phyloP scores from a whole-genome alignment of 37 sponge, comb jelly and placozoan species.

The Bolinopsis microptera region DNA sequence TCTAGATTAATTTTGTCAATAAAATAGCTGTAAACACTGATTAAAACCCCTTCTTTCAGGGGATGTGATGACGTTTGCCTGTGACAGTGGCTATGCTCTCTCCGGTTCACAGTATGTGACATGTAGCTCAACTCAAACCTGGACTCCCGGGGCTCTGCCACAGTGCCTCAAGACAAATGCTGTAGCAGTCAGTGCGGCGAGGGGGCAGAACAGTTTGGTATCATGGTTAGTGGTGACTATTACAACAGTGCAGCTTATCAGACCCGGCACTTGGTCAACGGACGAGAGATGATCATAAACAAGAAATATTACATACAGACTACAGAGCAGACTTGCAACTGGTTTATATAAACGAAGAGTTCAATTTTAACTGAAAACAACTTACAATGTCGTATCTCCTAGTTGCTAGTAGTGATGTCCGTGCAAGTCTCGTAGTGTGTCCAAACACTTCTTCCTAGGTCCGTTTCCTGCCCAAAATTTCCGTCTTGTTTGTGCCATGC shows the following conservation, averaged over 20 bases:
- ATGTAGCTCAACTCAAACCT: background rate
- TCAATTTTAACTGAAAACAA: background rate
- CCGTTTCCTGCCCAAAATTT: background rate
- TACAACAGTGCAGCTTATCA: no score
- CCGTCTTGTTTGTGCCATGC: background rate
- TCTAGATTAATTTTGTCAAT: no score
- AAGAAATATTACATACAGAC: no score
- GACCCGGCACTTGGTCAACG: no score
- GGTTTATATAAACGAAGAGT: no score
- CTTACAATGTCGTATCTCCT: background rate
- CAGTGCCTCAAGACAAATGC: background rate
- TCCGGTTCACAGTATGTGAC: constrained; percentile 3
- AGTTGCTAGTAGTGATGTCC: no score
- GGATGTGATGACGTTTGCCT: background rate
- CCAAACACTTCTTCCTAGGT: background rate
- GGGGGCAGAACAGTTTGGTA: no score
- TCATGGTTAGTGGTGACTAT: no score
- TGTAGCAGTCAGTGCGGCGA: background rate
- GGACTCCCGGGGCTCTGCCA: background rate
- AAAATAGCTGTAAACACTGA: no score
- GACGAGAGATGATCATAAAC: no score
- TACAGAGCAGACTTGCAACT: no score
- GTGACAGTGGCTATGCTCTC: constrained; percentile 1
- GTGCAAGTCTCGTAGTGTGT: no score
- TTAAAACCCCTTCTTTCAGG: background rate